Percentiles rank a stretch among this genome's conserved stretches.
phyloP scores from a whole-genome alignment of 2,797 vertebrate species.

The Phaenicophaeus curvirostris region DNA sequence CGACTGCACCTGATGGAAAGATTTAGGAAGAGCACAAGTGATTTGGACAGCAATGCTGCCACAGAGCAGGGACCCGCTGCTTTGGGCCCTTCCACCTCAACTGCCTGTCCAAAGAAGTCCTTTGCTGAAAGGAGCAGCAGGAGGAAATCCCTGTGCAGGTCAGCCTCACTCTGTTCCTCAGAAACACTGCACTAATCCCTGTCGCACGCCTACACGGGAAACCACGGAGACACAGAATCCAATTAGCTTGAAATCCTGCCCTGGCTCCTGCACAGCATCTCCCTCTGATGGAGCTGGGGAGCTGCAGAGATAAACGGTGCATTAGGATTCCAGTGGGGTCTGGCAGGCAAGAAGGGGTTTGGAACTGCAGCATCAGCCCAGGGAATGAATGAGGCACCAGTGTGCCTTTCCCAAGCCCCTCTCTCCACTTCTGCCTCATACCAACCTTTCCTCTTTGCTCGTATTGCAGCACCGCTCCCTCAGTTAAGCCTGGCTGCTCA shows the following conservation, averaged over 20 bases:
- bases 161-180: not conserved
- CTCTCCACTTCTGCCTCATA: not conserved
- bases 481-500: not conserved
- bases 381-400: not conserved
- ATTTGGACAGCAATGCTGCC: not conserved
- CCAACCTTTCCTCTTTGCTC: not conserved
- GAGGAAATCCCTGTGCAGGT: constrained; percentile 15
- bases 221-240: constrained; percentile 66
- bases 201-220: not conserved
- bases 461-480: not conserved
- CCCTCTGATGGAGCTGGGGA: constrained; percentile 58
- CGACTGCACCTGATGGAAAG: not conserved
- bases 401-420: not conserved
- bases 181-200: constrained; percentile 35
- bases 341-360: not conserved
- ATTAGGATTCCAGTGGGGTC: constrained; percentile 75
- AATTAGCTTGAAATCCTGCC: constrained; percentile 72
- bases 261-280: constrained; percentile 15
- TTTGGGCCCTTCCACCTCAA: not conserved
- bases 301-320: constrained; percentile 73
- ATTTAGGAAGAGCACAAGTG: not conserved
- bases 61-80: not conserved
- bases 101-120: not conserved
- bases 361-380: not conserved
- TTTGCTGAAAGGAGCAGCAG: not conserved